Percentiles rank a stretch among this genome's conserved stretches.
These are phyloP conservation scores for Rhinatrema bivittatum DNA, from an alignment of 2,797 vertebrate genomes.

Conservation along the genomic window DNA sequence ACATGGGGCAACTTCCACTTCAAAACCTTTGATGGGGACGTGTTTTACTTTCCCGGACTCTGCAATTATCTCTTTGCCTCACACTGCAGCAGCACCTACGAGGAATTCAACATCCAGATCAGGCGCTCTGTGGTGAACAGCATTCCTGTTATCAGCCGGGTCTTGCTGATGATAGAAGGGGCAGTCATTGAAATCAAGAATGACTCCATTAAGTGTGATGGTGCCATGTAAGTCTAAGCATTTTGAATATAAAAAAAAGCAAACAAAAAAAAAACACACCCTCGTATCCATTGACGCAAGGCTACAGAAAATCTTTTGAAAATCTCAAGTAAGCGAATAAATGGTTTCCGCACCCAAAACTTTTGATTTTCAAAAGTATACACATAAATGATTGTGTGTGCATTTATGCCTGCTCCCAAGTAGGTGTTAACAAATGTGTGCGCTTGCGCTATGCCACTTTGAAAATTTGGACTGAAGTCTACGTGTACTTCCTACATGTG, in stretches of 20 bases:
- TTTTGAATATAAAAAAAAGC: not conserved
- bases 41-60: slow-evolving; percentile 52
- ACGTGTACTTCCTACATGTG: no score
- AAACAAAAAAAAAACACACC: no score
- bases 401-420: no score
- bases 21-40: slow-evolving; percentile 58
- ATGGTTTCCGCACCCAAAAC: no score
- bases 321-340: no score
- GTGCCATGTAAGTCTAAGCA: slow-evolving; percentile 23
- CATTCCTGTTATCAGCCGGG: slow-evolving; percentile 14
- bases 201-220: slow-evolving; percentile 19
- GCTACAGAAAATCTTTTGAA: no score
- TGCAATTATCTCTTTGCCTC: slow-evolving; percentile 59
- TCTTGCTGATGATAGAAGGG: slow-evolving; percentile 45
- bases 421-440: no score
- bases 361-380: no score
- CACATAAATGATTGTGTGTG: no score
- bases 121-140: slow-evolving; percentile 18
- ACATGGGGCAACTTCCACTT: slow-evolving; percentile 62
- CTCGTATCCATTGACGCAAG: no score
- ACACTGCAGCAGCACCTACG: slow-evolving; percentile 43
- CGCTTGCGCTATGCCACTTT: no score
- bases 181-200: slow-evolving; percentile 34
- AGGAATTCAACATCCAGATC: slow-evolving; percentile 62
- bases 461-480: no score